Conservation (phyloP, 92 coral and sea anemone genomes). For the Phenganax marumi region DNA sequence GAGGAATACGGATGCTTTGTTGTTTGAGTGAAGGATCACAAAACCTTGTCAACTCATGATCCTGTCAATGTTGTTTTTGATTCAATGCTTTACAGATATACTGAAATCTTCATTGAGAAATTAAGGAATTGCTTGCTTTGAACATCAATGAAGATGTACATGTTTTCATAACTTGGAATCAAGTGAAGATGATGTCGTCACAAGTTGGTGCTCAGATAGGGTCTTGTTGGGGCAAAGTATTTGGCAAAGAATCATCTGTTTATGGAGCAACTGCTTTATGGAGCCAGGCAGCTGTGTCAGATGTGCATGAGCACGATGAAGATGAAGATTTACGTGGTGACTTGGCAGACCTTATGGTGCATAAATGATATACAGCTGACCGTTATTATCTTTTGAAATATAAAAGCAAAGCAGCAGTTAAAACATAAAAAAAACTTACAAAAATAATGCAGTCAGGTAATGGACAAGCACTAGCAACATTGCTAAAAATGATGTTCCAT, state of each 20-base stretch:
- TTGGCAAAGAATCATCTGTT: neutral
- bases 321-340: too few relatives aligned
- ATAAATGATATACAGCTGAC: too few relatives aligned
- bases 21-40: too few relatives aligned
- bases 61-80: conserved; percentile 48
- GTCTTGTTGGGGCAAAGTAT: conserved; percentile 14
- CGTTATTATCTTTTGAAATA: too few relatives aligned
- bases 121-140: conserved; percentile 7
- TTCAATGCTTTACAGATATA: conserved; percentile 24
- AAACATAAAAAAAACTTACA: neutral
- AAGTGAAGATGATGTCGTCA: neutral
- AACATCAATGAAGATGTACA: neutral
- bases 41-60: conserved; percentile 29
- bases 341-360: too few relatives aligned
- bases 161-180: too few relatives aligned
- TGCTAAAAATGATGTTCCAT: too few relatives aligned
- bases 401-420: neutral
- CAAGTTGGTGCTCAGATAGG: conserved; percentile 18
- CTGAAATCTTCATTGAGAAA: neutral
- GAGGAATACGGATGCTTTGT: conserved; percentile 36
- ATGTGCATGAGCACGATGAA: neutral
- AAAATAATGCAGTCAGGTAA: too few relatives aligned
- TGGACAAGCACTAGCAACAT: neutral
- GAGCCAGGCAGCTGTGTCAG: too few relatives aligned
- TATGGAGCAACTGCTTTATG: neutral